Conservation (phyloP, 2,113 vertebrate species). For the Hirundichthys speculiger region DNA sequence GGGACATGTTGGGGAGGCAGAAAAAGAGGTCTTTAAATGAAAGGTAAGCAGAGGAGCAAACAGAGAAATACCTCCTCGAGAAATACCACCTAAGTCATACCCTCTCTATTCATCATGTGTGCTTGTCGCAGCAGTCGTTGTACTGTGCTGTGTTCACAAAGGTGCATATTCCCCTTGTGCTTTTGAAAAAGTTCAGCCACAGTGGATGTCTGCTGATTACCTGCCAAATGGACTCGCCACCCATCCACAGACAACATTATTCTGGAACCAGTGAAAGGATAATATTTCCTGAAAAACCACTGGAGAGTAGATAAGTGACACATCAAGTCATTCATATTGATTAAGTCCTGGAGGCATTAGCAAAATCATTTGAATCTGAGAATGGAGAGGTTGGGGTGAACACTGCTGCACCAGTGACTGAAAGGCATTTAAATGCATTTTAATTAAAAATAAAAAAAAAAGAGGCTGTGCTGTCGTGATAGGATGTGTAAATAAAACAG, state of each 20-base stretch:
- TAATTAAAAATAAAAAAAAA: constrained; percentile 28
- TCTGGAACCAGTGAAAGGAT: constrained; percentile 38
- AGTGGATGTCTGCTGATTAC: constrained; percentile 50
- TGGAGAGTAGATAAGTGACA: constrained; percentile 66
- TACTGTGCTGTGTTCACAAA: constrained; percentile 17
- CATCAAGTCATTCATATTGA: constrained; percentile 73
- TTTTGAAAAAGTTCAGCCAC: constrained; percentile 30
- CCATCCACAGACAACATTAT: constrained; percentile 35
- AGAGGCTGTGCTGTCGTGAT: constrained; percentile 57
- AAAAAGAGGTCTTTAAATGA: constrained; percentile 31
- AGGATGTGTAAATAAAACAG: constrained; percentile 63
- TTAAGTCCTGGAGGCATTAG: constrained; percentile 60
- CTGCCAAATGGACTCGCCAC: constrained; percentile 24
- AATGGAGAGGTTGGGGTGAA: constrained; percentile 30
- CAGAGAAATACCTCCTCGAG: constrained; percentile 25
- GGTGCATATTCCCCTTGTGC: constrained; percentile 17
- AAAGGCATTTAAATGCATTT: constrained; percentile 60
- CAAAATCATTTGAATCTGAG: constrained; percentile 67
- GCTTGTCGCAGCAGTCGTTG: constrained; percentile 25
- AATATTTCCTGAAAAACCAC: constrained; percentile 64
- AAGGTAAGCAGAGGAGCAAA: constrained; percentile 9
- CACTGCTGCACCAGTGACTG: constrained; percentile 28
- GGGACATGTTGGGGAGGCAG: constrained; percentile 8
- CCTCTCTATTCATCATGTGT: constrained; percentile 40
- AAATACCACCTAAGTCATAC: constrained; percentile 55